These are phyloP conservation scores for Microcebus jonahi DNA, from an alignment of 2,113 vertebrate species.

Conservation along the genomic window DNA sequence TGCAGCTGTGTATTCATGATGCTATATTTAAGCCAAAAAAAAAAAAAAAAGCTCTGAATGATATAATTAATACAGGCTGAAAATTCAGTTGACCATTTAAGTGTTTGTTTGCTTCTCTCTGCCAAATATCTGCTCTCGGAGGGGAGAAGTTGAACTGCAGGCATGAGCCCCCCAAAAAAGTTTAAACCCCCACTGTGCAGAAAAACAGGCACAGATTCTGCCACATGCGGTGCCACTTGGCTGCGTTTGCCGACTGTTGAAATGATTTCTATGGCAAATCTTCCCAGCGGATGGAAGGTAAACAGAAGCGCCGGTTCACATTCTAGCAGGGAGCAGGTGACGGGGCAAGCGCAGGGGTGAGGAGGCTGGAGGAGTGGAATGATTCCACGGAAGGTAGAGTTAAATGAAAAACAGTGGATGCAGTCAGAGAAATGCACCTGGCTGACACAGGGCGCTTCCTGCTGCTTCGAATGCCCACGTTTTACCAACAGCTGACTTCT, in stretches of 20 bases:
- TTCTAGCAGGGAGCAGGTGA: neutral
- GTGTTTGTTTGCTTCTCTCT: neutral
- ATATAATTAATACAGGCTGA: neutral
- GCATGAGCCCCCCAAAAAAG: neutral
- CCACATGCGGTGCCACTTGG: slow-evolving; percentile 47
- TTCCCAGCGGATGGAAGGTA: neutral
- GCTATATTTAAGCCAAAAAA: slow-evolving; percentile 24
- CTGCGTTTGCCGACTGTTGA: neutral
- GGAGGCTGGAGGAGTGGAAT: neutral
- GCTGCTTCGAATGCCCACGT: neutral
- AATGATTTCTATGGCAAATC: slow-evolving; percentile 12
- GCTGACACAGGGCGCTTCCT: neutral
- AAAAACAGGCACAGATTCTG: slow-evolving; percentile 60
- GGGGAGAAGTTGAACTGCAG: neutral
- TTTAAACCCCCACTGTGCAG: slow-evolving; percentile 21
- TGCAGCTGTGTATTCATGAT: slow-evolving; percentile 46
- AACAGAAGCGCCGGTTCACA: neutral
- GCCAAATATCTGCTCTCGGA: neutral
- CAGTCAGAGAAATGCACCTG: neutral
- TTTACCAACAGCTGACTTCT: neutral
- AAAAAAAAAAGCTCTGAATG: neutral
- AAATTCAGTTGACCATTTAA: neutral
- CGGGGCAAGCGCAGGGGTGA: fast-evolving
- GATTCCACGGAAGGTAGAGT: neutral
- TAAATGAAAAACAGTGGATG: neutral